Percentiles rank a stretch among this genome's conserved stretches.
Conservation (phyloP, 2,113 vertebrate genomes). For the Nycticorax nycticorax region DNA sequence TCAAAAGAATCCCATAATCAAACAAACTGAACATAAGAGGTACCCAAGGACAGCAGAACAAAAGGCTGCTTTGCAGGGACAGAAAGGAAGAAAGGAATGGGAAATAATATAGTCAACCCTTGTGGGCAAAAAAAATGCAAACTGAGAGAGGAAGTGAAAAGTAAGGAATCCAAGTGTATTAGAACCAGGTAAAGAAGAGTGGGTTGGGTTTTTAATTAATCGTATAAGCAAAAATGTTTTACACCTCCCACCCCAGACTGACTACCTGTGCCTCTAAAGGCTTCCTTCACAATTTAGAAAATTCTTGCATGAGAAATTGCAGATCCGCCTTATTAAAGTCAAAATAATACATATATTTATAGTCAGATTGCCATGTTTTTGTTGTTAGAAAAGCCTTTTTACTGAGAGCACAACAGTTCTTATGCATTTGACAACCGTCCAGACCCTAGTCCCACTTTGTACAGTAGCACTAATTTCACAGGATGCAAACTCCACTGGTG, state of each 20-base stretch:
- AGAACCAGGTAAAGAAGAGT: neutral
- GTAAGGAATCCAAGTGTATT: neutral
- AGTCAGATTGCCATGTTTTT: neutral
- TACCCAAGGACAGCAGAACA: conserved; percentile 3
- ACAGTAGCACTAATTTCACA: neutral
- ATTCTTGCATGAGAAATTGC: neutral
- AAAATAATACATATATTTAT: neutral
- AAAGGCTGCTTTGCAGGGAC: neutral
- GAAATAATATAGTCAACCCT: neutral
- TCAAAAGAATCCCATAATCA: conserved; percentile 31
- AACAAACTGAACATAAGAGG: neutral
- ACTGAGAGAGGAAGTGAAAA: neutral
- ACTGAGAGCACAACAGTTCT: neutral
- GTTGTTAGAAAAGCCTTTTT: neutral
- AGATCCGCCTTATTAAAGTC: neutral
- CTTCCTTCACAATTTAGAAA: neutral
- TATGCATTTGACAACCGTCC: neutral
- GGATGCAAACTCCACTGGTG: neutral
- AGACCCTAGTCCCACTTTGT: neutral
- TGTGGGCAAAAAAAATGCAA: neutral
- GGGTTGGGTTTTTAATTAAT: neutral
- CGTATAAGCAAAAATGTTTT: neutral
- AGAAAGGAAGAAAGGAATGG: neutral
- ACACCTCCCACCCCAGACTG: neutral
- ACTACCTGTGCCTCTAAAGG: neutral